Percentiles rank a stretch among this genome's conserved stretches.
Evolutionary conservation across 2,797 vertebrate species (phyloP).

Genomic region (Galagoides demidoff): DNA sequence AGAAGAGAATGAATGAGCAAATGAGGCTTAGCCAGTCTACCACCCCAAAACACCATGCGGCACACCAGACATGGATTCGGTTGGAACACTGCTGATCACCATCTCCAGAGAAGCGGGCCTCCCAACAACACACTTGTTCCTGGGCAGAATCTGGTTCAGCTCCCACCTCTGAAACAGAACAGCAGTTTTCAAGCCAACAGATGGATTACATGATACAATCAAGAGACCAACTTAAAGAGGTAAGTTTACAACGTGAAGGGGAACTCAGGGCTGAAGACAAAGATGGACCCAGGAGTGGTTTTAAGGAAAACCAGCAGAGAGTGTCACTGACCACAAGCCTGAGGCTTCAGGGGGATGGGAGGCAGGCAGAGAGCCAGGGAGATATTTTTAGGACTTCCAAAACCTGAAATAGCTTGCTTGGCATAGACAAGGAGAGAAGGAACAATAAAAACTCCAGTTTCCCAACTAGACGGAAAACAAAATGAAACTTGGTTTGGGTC

Average conservation of each 20-base stretch:
- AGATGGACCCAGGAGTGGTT: not conserved
- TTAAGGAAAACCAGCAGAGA: not conserved
- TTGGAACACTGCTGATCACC: not conserved
- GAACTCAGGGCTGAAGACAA: not conserved
- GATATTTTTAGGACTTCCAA: not conserved
- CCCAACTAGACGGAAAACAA: not conserved
- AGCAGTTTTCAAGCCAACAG: not conserved
- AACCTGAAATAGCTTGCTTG: not conserved
- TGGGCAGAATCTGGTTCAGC: not conserved
- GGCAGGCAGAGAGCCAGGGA: not conserved
- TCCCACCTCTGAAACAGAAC: not conserved
- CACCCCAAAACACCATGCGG: not conserved
- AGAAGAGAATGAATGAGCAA: not conserved
- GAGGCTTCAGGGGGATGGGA: not conserved
- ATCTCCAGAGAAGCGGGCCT: conserved; percentile 23
- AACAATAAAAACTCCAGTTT: not conserved
- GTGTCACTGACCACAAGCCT: not conserved
- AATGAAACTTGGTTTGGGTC: not conserved
- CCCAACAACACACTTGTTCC: not conserved
- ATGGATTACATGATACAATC: conserved; percentile 17
- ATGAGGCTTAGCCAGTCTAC: not conserved
- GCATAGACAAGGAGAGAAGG: not conserved
- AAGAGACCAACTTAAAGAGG: not conserved
- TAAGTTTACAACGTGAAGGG: not conserved
- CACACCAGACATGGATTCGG: not conserved